Base-by-base conservation (phyloP, 2,797 vertebrate species). In the Myotis daubentonii region DNA sequence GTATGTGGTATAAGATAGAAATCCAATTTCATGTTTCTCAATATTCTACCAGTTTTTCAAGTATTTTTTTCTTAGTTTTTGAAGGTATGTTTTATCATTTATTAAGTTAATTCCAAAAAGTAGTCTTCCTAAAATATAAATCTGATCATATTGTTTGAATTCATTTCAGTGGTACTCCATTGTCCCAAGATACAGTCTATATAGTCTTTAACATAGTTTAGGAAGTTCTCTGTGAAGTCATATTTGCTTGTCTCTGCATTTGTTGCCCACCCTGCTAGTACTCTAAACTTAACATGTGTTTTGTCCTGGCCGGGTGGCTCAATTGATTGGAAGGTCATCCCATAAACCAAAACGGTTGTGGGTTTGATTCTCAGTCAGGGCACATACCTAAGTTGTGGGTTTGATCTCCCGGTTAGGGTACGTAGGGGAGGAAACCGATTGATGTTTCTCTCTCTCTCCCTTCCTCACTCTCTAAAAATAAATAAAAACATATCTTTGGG, bases 191-290 rank as follows among this genome's bases (percentile, higher is more conserved):
- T 51, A 84, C 17, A 81, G 30, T 70, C 71, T 51, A 0, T 80
- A 60, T 80, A 62, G 47, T 83, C 38, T 94, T 76, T 86, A 86
- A 38, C 41, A 57, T 94, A 41, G 15, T 66, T 33, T 94, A 78
- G 17, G 30, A 84, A 91, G 20, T 8, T 66, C 22, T 86, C 95
- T 83, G 44, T 88, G 44, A 94, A 80, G 28, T 85, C 66, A 20
- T 72, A 6, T 68, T n/a, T 76, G 30, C 44, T 84, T 65, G 36
- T 65, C 44, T 87, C 68, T 71, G 19, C 49, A 62, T 66, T 89
- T 87, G 78, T 80, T 93, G 65, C 36, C 62, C 28, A 83, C 20
- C 38, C 22, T 91, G 72, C 36, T 78, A 65, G 68, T 91, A 60
- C 65, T 66, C 36, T 91, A 53, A 89, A 88, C 20, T 84, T 88